A percentile compares a stretch with the other conserved stretches of the same genome.
Conservation (phyloP, 2,113 vertebrate species). For the Carassius gibelio region DNA sequence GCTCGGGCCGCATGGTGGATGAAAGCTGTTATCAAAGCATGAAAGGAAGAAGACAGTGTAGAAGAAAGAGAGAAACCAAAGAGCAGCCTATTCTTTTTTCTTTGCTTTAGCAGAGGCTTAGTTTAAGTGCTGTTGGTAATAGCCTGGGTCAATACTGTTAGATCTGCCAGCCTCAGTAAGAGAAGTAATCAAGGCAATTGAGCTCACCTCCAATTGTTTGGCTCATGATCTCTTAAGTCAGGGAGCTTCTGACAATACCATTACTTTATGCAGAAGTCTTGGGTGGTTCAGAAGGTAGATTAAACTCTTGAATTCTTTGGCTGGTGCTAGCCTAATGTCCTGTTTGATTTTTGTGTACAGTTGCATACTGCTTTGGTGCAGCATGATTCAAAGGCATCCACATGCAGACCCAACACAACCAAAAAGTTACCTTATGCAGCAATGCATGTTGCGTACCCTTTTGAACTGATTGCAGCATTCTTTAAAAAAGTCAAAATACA, state of each 20-base stretch:
- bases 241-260: slow-evolving; percentile 39
- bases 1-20: background rate
- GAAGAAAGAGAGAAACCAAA: slow-evolving; percentile 1
- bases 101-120: slow-evolving; percentile 19
- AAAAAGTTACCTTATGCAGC: background rate
- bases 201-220: slow-evolving; percentile 36
- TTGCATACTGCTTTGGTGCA: background rate
- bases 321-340: background rate
- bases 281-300: slow-evolving; percentile 33
- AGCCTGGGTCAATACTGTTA: slow-evolving; percentile 21
- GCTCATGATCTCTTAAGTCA: slow-evolving; percentile 24
- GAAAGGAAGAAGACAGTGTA: background rate
- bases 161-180: background rate
- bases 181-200: slow-evolving; percentile 36
- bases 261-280: slow-evolving; percentile 23
- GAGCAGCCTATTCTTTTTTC: slow-evolving; percentile 7
- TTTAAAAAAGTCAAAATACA: slow-evolving; percentile 31
- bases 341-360: background rate
- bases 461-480: background rate
- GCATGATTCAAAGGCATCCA: background rate
- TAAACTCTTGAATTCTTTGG: slow-evolving; percentile 38
- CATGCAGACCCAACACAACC: background rate
- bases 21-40: slow-evolving; percentile 5
- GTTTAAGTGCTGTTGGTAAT: slow-evolving; percentile 37
- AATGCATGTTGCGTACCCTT: background rate